phyloP scores from a whole-genome alignment of 2,797 vertebrate species.

The Lacerta viridis region DNA sequence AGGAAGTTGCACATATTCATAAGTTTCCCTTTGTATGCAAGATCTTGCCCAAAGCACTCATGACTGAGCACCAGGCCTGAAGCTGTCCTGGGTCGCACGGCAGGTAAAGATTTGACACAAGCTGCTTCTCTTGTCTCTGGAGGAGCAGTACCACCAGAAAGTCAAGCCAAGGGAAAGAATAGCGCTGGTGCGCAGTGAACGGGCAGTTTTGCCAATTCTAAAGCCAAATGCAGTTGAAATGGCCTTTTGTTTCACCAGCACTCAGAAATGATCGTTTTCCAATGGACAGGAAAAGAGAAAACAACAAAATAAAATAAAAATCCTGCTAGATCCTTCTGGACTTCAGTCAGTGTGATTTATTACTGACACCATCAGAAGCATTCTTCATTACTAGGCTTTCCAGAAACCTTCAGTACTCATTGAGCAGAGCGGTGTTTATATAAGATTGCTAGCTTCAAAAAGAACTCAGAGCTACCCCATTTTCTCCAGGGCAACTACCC shows the following conservation, averaged over 20 bases:
- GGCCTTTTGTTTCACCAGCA: slow-evolving; percentile 60
- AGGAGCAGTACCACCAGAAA: background rate
- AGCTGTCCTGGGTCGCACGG: background rate
- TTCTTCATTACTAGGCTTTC: slow-evolving; percentile 11
- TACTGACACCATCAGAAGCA: background rate
- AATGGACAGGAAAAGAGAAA: slow-evolving; percentile 65
- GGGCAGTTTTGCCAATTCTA: slow-evolving; percentile 61
- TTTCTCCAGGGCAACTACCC: background rate
- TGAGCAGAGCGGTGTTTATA: background rate
- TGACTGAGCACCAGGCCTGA: background rate
- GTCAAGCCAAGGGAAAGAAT: slow-evolving; percentile 66
- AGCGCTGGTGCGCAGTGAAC: slow-evolving; percentile 66
- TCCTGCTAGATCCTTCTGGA: slow-evolving; percentile 55
- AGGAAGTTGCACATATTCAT: background rate
- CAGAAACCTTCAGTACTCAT: background rate
- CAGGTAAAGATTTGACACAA: background rate
- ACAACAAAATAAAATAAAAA: slow-evolving; percentile 21
- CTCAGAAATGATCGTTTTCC: slow-evolving; percentile 62
- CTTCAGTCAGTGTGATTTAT: slow-evolving; percentile 24
- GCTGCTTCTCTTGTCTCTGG: background rate
- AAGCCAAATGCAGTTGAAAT: slow-evolving; percentile 48
- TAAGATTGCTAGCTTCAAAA: background rate
- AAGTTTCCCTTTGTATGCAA: background rate
- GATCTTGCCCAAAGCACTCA: background rate
- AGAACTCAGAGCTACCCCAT: background rate